These are phyloP conservation scores for Mellivora capensis DNA, from an alignment of 2,113 vertebrate genomes.

Conservation along the genomic window DNA sequence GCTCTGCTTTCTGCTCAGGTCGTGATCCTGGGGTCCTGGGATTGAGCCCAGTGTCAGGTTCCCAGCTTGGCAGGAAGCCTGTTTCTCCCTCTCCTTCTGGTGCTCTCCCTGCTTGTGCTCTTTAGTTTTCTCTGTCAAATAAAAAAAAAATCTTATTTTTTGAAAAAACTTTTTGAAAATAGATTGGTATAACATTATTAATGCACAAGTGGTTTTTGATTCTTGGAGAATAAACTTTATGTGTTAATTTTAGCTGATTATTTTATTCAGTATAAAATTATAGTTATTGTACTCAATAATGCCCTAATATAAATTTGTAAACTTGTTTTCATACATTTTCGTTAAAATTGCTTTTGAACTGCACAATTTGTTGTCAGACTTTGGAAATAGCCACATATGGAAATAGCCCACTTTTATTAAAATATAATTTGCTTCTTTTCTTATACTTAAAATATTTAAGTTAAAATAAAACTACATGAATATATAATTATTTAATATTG, in stretches of 20 bases:
- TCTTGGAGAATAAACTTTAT: neutral
- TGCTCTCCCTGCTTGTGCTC: too few relatives aligned
- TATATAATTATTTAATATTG: neutral
- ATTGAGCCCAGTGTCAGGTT: too few relatives aligned
- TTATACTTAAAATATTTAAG: neutral
- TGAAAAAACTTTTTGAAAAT: neutral
- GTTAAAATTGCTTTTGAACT: neutral
- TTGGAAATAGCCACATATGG: neutral
- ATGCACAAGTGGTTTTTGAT: neutral
- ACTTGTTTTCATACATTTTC: neutral
- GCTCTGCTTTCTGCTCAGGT: too few relatives aligned
- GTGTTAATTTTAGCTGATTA: neutral
- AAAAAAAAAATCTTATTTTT: too few relatives aligned
- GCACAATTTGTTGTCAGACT: neutral
- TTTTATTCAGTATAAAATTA: neutral
- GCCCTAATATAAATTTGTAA: neutral
- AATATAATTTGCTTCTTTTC: neutral
- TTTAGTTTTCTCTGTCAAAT: too few relatives aligned
- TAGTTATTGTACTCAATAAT: neutral
- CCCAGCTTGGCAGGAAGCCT: too few relatives aligned
- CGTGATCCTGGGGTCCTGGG: too few relatives aligned
- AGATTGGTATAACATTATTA: neutral
- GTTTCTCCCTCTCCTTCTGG: too few relatives aligned
- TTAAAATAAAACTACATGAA: neutral
- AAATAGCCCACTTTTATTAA: neutral